Base-by-base conservation (phyloP, 2,888 invertebrate genomes). In the Melieria crassipennis region DNA sequence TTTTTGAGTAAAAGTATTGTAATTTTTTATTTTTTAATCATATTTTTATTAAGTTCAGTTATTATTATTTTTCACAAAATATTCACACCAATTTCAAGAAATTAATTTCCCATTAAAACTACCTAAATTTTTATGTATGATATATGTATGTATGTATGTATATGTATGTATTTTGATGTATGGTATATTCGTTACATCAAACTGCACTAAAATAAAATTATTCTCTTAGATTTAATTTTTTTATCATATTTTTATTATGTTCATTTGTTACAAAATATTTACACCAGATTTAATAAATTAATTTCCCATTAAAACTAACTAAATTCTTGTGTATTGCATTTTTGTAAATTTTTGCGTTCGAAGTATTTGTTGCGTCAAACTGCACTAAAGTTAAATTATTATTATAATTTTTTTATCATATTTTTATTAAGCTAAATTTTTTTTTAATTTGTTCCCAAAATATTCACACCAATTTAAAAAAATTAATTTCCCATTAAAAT, bases 231-330 rank as follows among this genome's bases (percentile, higher is more conserved):
- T 11, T 7, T 0, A 3, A 13, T 4, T n/a, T n/a, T 30, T 30
- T 30, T 16, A 16, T 30, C 30, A 30, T 30, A 30, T 30, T 30
- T 30, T 30, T 30, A 30, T 30, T 30, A 30, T 0, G 16, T 16
- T 55, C n/a, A 55, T 6, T 55, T 13, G 5, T 7, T 55, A 16
- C 42, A 16, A 57, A 16, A 57, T 57, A 42, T 57, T 57, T 42
- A 57, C 57, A 42, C 57, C 57, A 57, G 4, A 42, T 57, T 10
- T 7, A 7, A 42, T 57, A 42, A 57, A 57, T 57, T 58, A 58
- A 58, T 58, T 42, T 13, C 43, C 43, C 43, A 4, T 58, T 9
- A 30, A 16, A 6, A 43, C 2, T 30, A 10, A 30, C n/a, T 58
- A 30, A 58, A 30, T 58, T 30, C 2, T 30, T 30, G 30, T 3